Percentiles rank a stretch among this genome's conserved stretches.
Evolutionary conservation across 2,797 vertebrate genomes (phyloP).

Genomic region (Leuciscus waleckii): DNA sequence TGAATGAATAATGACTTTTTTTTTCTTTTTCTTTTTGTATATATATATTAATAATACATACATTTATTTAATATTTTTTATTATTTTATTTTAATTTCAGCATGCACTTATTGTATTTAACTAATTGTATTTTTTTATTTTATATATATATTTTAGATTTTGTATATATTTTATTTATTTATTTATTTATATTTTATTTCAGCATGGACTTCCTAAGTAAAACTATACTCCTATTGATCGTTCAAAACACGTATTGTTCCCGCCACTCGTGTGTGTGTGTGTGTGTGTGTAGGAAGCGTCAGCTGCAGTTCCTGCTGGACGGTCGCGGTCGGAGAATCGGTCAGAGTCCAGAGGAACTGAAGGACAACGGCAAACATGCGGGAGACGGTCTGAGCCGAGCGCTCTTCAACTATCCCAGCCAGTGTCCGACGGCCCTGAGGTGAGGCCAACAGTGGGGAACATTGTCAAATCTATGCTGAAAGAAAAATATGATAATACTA

Average conservation of each 20-base stretch:
- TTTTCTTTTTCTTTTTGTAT: too few species aligned
- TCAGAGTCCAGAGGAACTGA: conserved; percentile 82
- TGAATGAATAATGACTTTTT: too few species aligned
- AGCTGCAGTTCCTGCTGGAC: conserved; percentile 89
- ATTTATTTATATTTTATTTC: background rate
- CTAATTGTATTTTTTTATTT: too few species aligned
- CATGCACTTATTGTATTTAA: too few species aligned
- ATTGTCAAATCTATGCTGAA: too few species aligned
- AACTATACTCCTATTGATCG: too few species aligned
- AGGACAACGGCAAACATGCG: conserved; percentile 82
- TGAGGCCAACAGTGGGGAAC: conserved; percentile 54
- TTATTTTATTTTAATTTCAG: background rate
- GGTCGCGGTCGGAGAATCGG: conserved; percentile 86
- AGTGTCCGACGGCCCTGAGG: conserved; percentile 89
- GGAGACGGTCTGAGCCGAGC: conserved; percentile 87
- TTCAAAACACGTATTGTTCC: too few species aligned
- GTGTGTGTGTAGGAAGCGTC: conserved; percentile 80
- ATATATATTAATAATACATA: too few species aligned
- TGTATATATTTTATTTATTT: too few species aligned
- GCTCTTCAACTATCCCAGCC: conserved; percentile 86
- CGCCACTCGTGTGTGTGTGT: background rate
- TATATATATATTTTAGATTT: too few species aligned
- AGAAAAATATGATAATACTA: too few species aligned
- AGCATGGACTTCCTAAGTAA: background rate
- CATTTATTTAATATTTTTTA: background rate